A percentile compares a stretch with the other conserved stretches of the same genome.
phyloP scores from a whole-genome alignment of 2,797 vertebrate genomes.

The Moxostoma hubbsi region DNA sequence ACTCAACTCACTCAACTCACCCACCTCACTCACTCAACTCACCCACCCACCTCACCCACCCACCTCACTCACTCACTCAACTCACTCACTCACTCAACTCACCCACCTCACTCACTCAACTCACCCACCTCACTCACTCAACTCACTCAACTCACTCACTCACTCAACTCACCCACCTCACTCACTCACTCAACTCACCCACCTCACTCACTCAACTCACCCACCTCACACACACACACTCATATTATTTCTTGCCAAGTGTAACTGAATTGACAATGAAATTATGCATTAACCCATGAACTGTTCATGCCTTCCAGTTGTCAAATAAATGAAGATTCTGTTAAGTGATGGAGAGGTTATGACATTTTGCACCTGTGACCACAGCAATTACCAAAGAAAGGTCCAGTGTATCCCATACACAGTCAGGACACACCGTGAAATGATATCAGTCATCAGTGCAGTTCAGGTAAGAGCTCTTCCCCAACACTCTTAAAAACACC shows the following conservation, averaged over 20 bases:
- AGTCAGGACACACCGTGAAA: neutral
- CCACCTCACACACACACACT: slow-evolving; percentile 15
- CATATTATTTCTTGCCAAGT: neutral
- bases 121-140: too few species aligned
- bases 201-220: too few species aligned
- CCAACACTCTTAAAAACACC: neutral
- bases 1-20: too few species aligned
- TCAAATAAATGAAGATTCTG: slow-evolving; percentile 49
- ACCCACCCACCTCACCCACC: too few species aligned
- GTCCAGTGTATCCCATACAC: neutral
- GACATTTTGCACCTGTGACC: slow-evolving; percentile 35
- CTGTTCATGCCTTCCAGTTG: neutral
- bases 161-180: too few species aligned
- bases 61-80: too few species aligned
- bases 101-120: too few species aligned
- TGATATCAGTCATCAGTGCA: slow-evolving; percentile 6
- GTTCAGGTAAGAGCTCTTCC: neutral
- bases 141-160: too few species aligned
- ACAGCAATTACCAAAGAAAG: neutral
- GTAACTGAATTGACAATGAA: slow-evolving; percentile 1
- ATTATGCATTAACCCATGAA: slow-evolving; percentile 6
- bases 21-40: too few species aligned
- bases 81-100: too few species aligned
- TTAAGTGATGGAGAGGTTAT: slow-evolving; percentile 42
- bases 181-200: too few species aligned